Base-by-base conservation (phyloP, 2,888 invertebrate genomes). In the Trypoxylon attenuatum region DNA sequence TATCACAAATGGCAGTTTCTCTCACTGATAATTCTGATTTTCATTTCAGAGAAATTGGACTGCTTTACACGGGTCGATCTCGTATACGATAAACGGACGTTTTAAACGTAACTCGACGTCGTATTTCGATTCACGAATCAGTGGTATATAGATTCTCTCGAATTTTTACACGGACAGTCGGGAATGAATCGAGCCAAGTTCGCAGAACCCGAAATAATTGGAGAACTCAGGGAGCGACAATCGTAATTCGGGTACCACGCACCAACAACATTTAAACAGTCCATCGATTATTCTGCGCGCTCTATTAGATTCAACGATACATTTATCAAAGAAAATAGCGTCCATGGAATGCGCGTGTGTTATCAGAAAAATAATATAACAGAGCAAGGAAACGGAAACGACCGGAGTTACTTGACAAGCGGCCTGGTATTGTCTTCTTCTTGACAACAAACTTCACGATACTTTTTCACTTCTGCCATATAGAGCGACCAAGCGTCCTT, bases 401-500 rank as follows among this genome's bases (percentile, higher is more conserved):
- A 52, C 49, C 56, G 57, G 29, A 75, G 72, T 90, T 91, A 97
- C 91, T 96, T 96, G 65, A 96, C 96, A 68, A 97, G 90, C 5
- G 96, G 96, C 78, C 97, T 91, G 43, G 95, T 96, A 88, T 96
- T 96, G 71, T 93, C 91, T 84, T 96, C 96, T 79, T 96, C 96
- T 87, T 96, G 96, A 87, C 97, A 97, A 68, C 95, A 95, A 53
- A 95, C 94, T 86, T 96, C 96, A 83, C 96, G 93, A 85, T 97
- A 97, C 83, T 94, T 94, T 83, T 95, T 94, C 15, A 97, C 97
- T 90, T 97, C 97, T 65, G 94, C 94, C 92, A 97, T 93, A 84
- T 97, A 97, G 21, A 96, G 90, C 0, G 96, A 94, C 97, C 97
- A 97, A 10, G 96, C 96, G 87, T 97, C 96, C 83, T 94, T 94